These are phyloP conservation scores for Furcifer pardalis DNA, from an alignment of 2,797 vertebrate species.

Conservation along the genomic window DNA sequence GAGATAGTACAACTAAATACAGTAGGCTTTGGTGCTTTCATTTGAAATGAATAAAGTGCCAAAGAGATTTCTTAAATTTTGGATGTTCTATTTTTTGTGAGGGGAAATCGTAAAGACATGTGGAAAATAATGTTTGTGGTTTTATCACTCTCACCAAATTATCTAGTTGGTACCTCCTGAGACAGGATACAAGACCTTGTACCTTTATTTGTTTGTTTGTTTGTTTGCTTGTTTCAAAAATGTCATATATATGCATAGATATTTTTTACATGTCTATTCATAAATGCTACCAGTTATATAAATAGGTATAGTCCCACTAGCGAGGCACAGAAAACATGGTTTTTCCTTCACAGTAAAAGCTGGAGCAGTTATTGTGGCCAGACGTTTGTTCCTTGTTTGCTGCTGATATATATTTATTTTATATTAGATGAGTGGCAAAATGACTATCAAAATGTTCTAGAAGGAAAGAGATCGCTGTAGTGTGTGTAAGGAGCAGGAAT, in stretches of 20 bases:
- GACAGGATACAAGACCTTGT: neutral
- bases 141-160: neutral
- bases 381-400: neutral
- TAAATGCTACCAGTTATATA: neutral
- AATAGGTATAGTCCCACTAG: neutral
- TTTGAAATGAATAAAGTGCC: constrained; percentile 29
- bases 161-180: neutral
- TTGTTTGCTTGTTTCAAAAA: too few relatives aligned
- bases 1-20: constrained; percentile 50
- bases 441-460: too few relatives aligned
- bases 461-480: too few relatives aligned
- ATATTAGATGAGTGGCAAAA: neutral
- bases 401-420: too few relatives aligned
- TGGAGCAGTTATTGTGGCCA: neutral
- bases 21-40: constrained; percentile 34
- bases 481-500: too few relatives aligned
- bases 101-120: neutral
- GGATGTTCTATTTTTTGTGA: neutral
- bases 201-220: too few relatives aligned
- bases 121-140: neutral
- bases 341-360: too few relatives aligned
- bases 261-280: neutral
- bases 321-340: neutral
- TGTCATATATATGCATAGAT: too few relatives aligned
- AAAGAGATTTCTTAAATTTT: neutral